Evolutionary conservation across 30 jellyfish, hydroid and myxozoan species (phyloP), one percentile per base, ranked within the genome.

Genomic region (Morbakka virulenta): DNA sequence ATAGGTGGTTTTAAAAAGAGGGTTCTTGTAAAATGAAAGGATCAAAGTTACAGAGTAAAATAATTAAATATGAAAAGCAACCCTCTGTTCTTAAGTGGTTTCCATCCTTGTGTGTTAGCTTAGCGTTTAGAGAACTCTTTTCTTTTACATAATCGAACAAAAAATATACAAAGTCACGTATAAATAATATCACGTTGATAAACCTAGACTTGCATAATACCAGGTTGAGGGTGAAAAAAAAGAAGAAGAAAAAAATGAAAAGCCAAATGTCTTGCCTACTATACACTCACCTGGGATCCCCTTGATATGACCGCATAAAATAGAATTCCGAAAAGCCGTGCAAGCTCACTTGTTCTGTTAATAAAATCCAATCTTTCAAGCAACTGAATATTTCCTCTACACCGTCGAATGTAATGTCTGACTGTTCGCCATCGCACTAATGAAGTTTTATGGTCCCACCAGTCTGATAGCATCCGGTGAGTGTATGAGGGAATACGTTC

Each of bases 281-380:
- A 30, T 31, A 11, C 26, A 51, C 50, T 2, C 51, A 85, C 98
- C 99, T 93, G 99, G 4, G 97, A 2, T 21, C 99, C 99, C 11
- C 99, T 82, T 2, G 99, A 93, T 6, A 93, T 87, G 52, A 87
- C 97, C 20, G 99, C 77, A 61, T 69, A 93, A 50, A 93, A 93
- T 82, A 84, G 86, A 51, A 93, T 82, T 17, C 99, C 99, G 62
- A 87, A 86, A 2, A 93, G 62, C 36, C 99, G 81, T 31, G 97
- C 97, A 32, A 87, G 96, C 50, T 93, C 99, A 63, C 99, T 93
- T 30, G 97, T 86, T 32, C 97, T 49, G 62, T 86, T 75, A 41
- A 93, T 77, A 63, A 93, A 87, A 83, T 93, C 97, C 9, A 94
- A 76, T 14, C 86, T 65, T 1, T 75, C 88, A 67, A 93, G 77